Evolutionary conservation across 23 tunicate species (phyloP), one percentile per base, ranked within the genome.

Genomic region (Styela clava): DNA sequence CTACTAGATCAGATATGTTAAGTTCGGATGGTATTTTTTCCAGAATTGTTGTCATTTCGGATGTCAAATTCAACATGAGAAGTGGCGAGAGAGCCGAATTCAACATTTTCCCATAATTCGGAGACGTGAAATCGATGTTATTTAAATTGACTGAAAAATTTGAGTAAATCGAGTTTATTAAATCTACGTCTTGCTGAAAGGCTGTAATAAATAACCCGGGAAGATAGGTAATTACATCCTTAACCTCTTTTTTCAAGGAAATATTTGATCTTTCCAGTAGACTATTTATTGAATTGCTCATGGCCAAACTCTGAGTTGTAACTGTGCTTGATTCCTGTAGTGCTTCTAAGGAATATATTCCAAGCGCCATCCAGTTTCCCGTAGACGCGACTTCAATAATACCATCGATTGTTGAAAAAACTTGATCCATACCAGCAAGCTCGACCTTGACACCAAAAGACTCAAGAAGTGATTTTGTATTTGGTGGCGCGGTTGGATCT

Each of bases 71-170:
- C 7, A 44, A 12, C 56, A 44, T 44, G 9, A 44, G 12, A 7
- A 44, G 56, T 44, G 56, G 56, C 12, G 56, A 44, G 12, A 44
- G 12, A 7, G 56, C 7, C 7, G 56, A 44, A 7, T 44, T 44
- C 56, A 44, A 5, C 7, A 44, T 44, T 5, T 44, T 12, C 56
- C 56, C 56, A 12, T 44, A 32, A 34, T 71, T 30, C 5, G 77
- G 37, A 29, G 32, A 19, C 16, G 35, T 16, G 5, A 34, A 16
- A 32, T 32, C 35, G 5, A 34, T 3, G 32, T 71, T 33, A 30
- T 30, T 71, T 71, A 71, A 71, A 26, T 26, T 71, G 35, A 16
- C 29, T 3, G 77, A 71, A 29, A 71, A 19, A 71, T 71, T 71
- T 12, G 34, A 21, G 5, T 28, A 27, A 3, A 71, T 34, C 35